Base-by-base conservation (phyloP, 1,140 invertebrate genomes). In the Lepidurus apus region DNA sequence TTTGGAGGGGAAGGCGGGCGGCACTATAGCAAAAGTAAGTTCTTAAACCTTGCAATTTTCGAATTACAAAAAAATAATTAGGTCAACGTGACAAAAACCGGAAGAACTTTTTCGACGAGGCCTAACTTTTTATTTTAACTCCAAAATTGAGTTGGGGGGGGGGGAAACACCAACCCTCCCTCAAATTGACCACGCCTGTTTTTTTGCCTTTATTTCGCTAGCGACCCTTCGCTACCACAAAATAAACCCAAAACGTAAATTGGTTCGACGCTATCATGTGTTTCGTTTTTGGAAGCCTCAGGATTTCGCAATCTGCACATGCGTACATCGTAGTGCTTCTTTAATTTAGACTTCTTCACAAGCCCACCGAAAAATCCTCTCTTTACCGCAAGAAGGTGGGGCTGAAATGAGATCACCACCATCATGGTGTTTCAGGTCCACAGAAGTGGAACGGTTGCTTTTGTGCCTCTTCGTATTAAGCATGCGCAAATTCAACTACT, bases 81-180 rank as follows among this genome's bases (percentile, higher is more conserved):
- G 53, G n/a, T 65, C 53, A 65, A 65, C n/a, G 53, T 65, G 53
- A 65, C 53, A 65, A 65, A 65, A 65, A 65, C 53, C 53, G 53
- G 53, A 65, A 65, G 53, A 65, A 65, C 53, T 11, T 65, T 47
- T 65, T 65, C 34, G 34, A 34, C 34, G 34, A 34, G 34, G 34
- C 34, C 34, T 34, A 34, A 34, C 34, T 4, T 34, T 34, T 34
- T 4, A 34, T 34, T 34, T 34, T 34, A 34, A 34, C 34, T 34
- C 34, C 34, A 34, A 34, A 34, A 34, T 34, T 34, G 34, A 34
- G 34, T 34, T 34, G 34, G 34, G 34, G 34, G 34, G 34, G 34
- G 34, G 34, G 34, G 34, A 34, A 34, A 34, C 34, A 34, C 34
- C 34, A 34, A 34, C 1, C 34, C 34, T 34, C 34, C 26, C 26